Conservation (phyloP, 92 coral and sea anemone genomes). For the Chrysogorgia sp. region DNA sequence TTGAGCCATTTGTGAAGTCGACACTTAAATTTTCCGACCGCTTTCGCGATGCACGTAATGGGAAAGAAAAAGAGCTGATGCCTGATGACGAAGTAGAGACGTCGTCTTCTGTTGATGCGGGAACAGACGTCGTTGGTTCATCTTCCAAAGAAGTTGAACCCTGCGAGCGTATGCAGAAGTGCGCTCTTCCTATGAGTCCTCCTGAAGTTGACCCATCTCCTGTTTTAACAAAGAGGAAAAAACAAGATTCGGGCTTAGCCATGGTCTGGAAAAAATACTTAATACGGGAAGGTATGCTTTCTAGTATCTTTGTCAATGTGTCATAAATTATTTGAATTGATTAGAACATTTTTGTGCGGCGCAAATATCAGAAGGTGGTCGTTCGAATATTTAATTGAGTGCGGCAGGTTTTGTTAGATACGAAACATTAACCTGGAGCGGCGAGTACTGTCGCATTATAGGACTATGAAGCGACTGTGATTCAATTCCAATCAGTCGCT, state of each 20-base stretch:
- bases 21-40: background rate
- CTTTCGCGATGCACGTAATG: background rate
- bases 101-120: no score
- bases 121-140: background rate
- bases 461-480: no score
- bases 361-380: no score
- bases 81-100: background rate
- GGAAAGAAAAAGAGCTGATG: background rate
- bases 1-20: slow-evolving; percentile 5
- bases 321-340: no score
- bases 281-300: background rate
- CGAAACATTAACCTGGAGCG: no score
- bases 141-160: background rate
- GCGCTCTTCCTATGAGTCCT: background rate
- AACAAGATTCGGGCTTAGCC: background rate
- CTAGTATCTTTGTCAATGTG: background rate
- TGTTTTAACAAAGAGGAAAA: background rate
- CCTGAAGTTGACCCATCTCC: background rate
- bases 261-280: background rate
- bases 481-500: no score
- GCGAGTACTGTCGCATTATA: no score
- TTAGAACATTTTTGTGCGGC: no score
- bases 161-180: background rate
- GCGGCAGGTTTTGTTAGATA: no score
- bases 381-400: no score